Evolutionary conservation across 2,797 vertebrate genomes (phyloP), one percentile per base, ranked within the genome.

Genomic region (Botia almorhae): DNA sequence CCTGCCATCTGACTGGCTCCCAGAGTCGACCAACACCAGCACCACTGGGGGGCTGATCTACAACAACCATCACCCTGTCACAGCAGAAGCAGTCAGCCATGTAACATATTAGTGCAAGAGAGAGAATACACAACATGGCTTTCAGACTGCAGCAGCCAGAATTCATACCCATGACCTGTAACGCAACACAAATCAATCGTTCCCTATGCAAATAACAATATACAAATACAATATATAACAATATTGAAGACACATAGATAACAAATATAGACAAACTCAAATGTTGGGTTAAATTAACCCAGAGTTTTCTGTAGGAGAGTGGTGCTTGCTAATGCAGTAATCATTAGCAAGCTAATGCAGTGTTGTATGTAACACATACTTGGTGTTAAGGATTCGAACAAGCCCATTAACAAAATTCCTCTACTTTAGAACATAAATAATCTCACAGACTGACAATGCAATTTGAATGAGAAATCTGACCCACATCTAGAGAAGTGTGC

Each of bases 11-110:
- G 83, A 85, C 56, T 87, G 83, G 85, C 76, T 48, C 70, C 80
- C 73, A 83, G 85, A 88, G 79, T 73, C 77, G 85, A 81, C 84
- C 87, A 82, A 70, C 84, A 84, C 81, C 81, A 85, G 83, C 85
- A 81, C 80, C 87, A 84, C 86, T 78, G 86, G 83, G 80, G 82
- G 21, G 82, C 43, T 46, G 83, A 63, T 65, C 76, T 64, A 61
- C 69, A 65, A 63, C 76, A 69, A 51, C 50, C 76, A 64, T 71
- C 55, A 84, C 63, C 81, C 82, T 86, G 72, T 74, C 89, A 85
- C 80, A 36, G 73, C 64, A 48, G 19, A 58, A 43, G 48, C 79
- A 76, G 11, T 68, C 75, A 73, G 33, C 55, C 68, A 56, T 69
- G 53, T 73, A 76, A 81, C 29, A 53, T 70, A 65, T 69, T 77